Conservation (phyloP, 2,797 vertebrate genomes). For the Botia almorhae region DNA sequence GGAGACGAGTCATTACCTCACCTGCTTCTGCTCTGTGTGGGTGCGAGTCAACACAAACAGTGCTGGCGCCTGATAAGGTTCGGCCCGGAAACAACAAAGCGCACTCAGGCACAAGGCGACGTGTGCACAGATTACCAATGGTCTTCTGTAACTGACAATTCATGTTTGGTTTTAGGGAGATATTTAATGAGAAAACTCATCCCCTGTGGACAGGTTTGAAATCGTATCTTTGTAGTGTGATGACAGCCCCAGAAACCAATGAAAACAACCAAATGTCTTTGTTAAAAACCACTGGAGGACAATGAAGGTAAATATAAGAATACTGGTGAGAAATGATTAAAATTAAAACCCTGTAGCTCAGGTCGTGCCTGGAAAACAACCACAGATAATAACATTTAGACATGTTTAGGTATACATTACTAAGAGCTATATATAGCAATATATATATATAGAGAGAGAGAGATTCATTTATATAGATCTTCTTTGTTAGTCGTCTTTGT, state of each 20-base stretch:
- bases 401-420: too few relatives aligned
- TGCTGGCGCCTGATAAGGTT: constrained; percentile 24
- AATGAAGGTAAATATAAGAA: constrained; percentile 3
- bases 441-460: too few relatives aligned
- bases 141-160: constrained; percentile 16
- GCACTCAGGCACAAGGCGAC: not conserved
- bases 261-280: constrained; percentile 24
- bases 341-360: not conserved
- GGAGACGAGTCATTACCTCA: constrained; percentile 33
- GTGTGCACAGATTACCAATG: constrained; percentile 7
- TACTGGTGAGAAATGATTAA: not conserved
- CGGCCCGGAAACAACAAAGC: constrained; percentile 23
- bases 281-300: constrained; percentile 35
- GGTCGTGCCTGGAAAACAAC: not conserved
- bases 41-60: constrained; percentile 40
- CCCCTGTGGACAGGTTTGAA: constrained; percentile 2
- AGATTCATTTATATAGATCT: too few relatives aligned
- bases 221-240: not conserved
- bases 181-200: constrained; percentile 33
- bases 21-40: constrained; percentile 14
- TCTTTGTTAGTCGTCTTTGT: too few relatives aligned
- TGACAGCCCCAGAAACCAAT: constrained; percentile 2
- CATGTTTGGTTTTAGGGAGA: constrained; percentile 27
- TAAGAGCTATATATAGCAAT: too few relatives aligned
- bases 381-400: not conserved